Conservation (phyloP, 2,888 invertebrate species). For the Prionchulus punctatus region DNA sequence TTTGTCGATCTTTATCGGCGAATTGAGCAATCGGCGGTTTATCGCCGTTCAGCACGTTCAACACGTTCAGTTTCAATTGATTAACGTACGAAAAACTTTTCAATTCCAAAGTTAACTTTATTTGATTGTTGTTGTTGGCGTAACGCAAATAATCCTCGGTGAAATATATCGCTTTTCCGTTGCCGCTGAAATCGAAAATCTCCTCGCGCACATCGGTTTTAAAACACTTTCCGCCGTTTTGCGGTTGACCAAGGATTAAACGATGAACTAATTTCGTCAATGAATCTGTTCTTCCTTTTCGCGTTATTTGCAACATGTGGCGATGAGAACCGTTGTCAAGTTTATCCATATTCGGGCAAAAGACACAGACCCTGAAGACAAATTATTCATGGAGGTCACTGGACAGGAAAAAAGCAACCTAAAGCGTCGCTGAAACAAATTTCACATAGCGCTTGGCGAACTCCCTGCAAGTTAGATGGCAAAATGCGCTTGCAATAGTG, state of each 20-base stretch:
- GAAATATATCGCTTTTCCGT: slow-evolving; percentile 3
- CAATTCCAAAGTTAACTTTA: background rate
- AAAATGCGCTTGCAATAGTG: too few species aligned
- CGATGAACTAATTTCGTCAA: slow-evolving; percentile 57
- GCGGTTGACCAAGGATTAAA: slow-evolving; percentile 32
- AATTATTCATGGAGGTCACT: too few species aligned
- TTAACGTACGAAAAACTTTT: background rate
- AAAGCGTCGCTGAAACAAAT: too few species aligned
- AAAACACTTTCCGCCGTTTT: background rate
- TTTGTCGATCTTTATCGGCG: background rate
- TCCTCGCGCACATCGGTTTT: background rate
- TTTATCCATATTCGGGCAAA: slow-evolving; percentile 19
- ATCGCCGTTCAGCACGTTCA: background rate
- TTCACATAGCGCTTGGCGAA: too few species aligned
- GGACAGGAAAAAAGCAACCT: too few species aligned
- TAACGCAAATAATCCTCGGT: background rate
- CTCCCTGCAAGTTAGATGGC: too few species aligned
- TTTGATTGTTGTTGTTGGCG: background rate
- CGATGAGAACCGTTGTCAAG: slow-evolving; percentile 12
- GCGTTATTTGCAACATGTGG: slow-evolving; percentile 16
- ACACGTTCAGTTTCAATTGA: background rate
- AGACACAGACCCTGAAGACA: slow-evolving; percentile 13
- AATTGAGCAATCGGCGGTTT: background rate
- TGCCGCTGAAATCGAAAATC: slow-evolving; percentile 8
- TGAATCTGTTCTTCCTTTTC: slow-evolving; percentile 61